These are phyloP conservation scores for Philypnodon macrostomus DNA, from an alignment of 2,797 vertebrate genomes.

Conservation along the genomic window DNA sequence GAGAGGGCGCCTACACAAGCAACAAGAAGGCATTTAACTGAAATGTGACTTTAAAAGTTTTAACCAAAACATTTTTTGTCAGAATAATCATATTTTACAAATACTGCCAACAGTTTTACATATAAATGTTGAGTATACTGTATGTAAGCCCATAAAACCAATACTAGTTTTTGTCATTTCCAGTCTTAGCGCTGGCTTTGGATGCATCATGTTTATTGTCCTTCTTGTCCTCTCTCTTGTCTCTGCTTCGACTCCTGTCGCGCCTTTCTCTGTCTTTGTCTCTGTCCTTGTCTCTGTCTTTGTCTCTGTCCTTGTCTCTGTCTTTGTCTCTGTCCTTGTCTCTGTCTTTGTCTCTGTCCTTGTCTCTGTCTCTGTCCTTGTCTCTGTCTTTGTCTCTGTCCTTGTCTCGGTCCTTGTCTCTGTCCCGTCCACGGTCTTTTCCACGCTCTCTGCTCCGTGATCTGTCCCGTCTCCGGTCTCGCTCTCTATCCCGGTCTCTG, in stretches of 20 bases:
- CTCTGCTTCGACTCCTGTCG: conserved; percentile 81
- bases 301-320: too few relatives aligned
- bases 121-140: conserved; percentile 22
- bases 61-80: conserved; percentile 50
- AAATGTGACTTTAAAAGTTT: conserved; percentile 58
- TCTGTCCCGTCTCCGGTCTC: conserved; percentile 36
- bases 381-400: conserved; percentile 43
- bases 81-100: conserved; percentile 49
- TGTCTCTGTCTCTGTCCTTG: conserved; percentile 29
- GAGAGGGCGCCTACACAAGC: conserved; percentile 33
- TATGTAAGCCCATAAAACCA: conserved; percentile 33
- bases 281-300: too few relatives aligned
- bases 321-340: conserved; percentile 57
- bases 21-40: conserved; percentile 45
- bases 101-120: conserved; percentile 53
- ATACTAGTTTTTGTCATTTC: conserved; percentile 65
- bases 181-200: conserved; percentile 76
- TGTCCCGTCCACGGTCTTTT: conserved; percentile 40
- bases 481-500: conserved; percentile 44
- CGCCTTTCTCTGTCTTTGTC: conserved; percentile 80
- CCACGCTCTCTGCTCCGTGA: conserved; percentile 33
- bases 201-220: conserved; percentile 79
- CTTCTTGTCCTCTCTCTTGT: conserved; percentile 80
- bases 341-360: conserved; percentile 72
- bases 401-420: conserved; percentile 52